Evolutionary conservation across 2,888 invertebrate genomes (phyloP), one percentile per base, ranked within the genome.

Genomic region (Chaitophorus viminalis): DNA sequence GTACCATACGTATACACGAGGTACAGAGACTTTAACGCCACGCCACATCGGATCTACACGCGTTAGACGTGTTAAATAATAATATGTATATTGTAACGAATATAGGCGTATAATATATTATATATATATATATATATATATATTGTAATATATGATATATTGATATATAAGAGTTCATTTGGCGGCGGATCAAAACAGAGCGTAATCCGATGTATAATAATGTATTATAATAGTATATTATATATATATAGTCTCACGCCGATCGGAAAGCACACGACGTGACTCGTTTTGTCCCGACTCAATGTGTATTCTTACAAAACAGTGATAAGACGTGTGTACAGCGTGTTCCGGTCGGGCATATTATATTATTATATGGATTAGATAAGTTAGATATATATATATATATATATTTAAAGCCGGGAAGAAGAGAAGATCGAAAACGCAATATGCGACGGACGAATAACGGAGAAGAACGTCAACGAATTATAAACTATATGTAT

Each of bases 231-330:
- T 18, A 46, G 46, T 46, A 18, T 60, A 25, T 25, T 60, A 60
- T 60, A 3, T 2, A 14, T 46, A 14, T 25, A 46, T 78, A 81
- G 11, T n/a, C 8, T 68, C 29, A 52, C 52, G 29, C 76, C 84
- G 84, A 76, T 84, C 84, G 84, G 76, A 76, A 84, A 84, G 76
- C 84, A 84, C 84, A 84, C 84, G 84, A 84, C 84, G 84, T 75
- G 83, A 83, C 74, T 84, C 75, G 84, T 84, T 84, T 84, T 84
- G 84, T 84, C 31, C 84, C 76, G 84, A 84, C 65, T 76, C 17
- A 68, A 84, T 31, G 84, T 84, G 75, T 76, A 84, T 84, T 84
- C 84, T 46, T 84, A 84, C 84, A 84, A 75, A 84, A 84, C 84
- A 76, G 76, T 46, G 84, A 68, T 68, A 21, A 83, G 39, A 84